Conservation (phyloP, 2,797 vertebrate species). For the Nyctalus aviator region DNA sequence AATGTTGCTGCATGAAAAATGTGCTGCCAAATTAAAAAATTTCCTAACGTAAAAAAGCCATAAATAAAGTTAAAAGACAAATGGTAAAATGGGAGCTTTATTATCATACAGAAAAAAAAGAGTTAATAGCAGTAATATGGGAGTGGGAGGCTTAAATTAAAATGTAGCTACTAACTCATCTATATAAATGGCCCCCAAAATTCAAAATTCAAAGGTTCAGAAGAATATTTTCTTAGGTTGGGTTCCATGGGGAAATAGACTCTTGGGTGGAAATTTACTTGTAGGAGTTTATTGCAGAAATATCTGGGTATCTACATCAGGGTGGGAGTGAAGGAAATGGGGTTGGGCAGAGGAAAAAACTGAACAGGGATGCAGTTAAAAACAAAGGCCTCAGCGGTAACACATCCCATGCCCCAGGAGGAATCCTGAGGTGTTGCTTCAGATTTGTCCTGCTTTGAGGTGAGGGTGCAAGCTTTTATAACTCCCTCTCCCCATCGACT, state of each 20-base stretch:
- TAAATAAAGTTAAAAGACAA: constrained; percentile 32
- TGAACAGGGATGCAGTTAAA: neutral
- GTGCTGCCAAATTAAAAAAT: neutral
- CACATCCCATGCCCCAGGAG: neutral
- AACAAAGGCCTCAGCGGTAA: neutral
- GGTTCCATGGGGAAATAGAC: neutral
- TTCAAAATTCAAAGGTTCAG: constrained; percentile 10
- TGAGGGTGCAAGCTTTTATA: neutral
- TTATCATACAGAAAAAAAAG: neutral
- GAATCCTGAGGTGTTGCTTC: neutral
- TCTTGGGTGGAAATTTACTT: neutral
- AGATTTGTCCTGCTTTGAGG: neutral
- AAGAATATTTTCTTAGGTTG: neutral
- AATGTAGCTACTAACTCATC: neutral
- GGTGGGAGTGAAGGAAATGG: neutral
- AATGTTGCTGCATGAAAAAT: neutral
- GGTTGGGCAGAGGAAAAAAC: neutral
- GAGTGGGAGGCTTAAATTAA: neutral
- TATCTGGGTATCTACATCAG: neutral
- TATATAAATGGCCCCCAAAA: neutral
- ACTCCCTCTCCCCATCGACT: neutral
- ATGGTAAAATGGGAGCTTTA: constrained; percentile 2
- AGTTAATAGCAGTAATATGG: neutral
- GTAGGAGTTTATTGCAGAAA: neutral
- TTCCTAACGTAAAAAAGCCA: neutral